Percentiles rank a stretch among this genome's conserved stretches.
Conservation (phyloP, 2,888 invertebrate species). For the Ormyrus thymus region DNA sequence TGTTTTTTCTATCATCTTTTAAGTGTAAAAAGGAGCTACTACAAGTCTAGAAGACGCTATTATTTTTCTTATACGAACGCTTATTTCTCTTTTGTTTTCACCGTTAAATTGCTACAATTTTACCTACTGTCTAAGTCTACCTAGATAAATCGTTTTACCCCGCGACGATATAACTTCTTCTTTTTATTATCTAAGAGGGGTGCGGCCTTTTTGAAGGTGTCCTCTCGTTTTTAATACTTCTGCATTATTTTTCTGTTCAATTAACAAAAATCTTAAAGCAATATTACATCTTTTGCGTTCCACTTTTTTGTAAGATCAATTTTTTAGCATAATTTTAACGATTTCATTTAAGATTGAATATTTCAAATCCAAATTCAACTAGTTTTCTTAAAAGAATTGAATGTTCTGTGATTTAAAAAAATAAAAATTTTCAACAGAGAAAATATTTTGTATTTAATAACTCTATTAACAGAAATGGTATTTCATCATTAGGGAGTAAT, state of each 20-base stretch:
- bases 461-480: not conserved
- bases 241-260: conserved; percentile 29
- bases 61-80: conserved; percentile 52
- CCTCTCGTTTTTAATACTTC: conserved; percentile 51
- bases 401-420: conserved; percentile 16
- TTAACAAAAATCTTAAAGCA: conserved; percentile 27
- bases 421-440: not conserved
- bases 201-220: conserved; percentile 53
- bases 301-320: not conserved
- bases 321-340: not conserved
- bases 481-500: not conserved
- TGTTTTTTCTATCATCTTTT: conserved; percentile 56
- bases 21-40: conserved; percentile 66
- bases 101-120: conserved; percentile 46
- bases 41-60: conserved; percentile 65
- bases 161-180: conserved; percentile 42
- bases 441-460: no score
- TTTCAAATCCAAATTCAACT: conserved; percentile 13
- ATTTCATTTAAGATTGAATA: not conserved
- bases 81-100: conserved; percentile 58
- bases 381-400: conserved; percentile 33
- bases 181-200: conserved; percentile 48
- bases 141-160: conserved; percentile 43
- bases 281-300: not conserved
- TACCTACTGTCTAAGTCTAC: conserved; percentile 45